Evolutionary conservation across 2,113 vertebrate species (phyloP).

Genomic region (Synodontis membranacea): DNA sequence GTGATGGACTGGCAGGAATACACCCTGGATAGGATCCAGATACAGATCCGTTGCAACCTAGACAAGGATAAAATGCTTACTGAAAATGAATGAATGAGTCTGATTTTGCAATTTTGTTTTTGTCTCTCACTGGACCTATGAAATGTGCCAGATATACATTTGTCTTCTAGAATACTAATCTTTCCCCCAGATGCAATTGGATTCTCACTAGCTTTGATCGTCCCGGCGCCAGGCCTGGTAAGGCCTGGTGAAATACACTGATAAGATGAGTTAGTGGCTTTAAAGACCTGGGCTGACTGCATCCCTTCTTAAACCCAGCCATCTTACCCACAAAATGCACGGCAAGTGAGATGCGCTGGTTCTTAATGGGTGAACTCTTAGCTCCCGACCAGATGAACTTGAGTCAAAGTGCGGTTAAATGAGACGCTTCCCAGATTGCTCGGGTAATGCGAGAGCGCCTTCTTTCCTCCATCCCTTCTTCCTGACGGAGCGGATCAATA

Average conservation of each 20-base stretch:
- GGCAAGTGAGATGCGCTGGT: not conserved
- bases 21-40: not conserved
- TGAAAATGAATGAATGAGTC: not conserved
- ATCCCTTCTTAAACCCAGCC: conserved; percentile 1
- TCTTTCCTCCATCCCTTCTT: conserved; percentile 18
- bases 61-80: not conserved
- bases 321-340: conserved; percentile 30
- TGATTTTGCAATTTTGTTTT: not conserved
- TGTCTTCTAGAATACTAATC: conserved; percentile 10
- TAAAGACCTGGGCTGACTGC: not conserved
- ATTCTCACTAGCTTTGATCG: conserved; percentile 19
- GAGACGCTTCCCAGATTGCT: conserved; percentile 15
- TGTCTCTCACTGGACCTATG: not conserved
- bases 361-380: not conserved
- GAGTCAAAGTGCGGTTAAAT: conserved; percentile 17
- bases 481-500: conserved; percentile 49
- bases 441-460: conserved; percentile 37
- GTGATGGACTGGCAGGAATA: not conserved
- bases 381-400: conserved; percentile 1
- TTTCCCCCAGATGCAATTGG: conserved; percentile 22
- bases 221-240: conserved; percentile 2
- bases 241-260: not conserved
- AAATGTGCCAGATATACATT: not conserved
- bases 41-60: not conserved
- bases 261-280: conserved; percentile 15